A percentile compares a stretch with the other conserved stretches of the same genome.
These are phyloP conservation scores for Plutomurus gul DNA, from an alignment of 1,140 invertebrate genomes.

Conservation along the genomic window DNA sequence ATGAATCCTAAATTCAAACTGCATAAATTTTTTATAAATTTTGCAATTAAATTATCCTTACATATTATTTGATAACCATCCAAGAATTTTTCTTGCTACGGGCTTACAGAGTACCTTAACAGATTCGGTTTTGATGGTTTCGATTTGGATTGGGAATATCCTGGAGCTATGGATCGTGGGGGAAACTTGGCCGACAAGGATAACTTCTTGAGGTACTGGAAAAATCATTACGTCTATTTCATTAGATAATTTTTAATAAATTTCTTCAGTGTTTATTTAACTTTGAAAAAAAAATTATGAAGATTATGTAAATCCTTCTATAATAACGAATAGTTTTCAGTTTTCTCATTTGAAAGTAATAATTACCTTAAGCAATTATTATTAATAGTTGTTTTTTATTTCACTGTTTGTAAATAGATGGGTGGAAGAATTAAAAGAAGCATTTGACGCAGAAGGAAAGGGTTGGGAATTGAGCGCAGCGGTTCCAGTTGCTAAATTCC, in stretches of 20 bases:
- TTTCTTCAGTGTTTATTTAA: background rate
- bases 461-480: constrained; percentile 57
- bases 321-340: too few species aligned
- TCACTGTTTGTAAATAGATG: too few species aligned
- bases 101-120: constrained; percentile 54
- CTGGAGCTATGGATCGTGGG: constrained; percentile 56
- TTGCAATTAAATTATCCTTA: background rate
- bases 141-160: constrained; percentile 60
- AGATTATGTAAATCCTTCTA: too few species aligned
- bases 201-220: constrained; percentile 47
- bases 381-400: too few species aligned
- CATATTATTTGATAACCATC: background rate
- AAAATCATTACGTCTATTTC: background rate
- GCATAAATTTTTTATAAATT: background rate
- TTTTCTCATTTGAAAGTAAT: too few species aligned
- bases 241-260: background rate
- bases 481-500: constrained; percentile 58
- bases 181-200: constrained; percentile 58
- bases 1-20: constrained; percentile 1
- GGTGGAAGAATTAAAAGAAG: constrained; percentile 57
- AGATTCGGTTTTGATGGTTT: constrained; percentile 59
- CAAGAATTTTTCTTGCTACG: background rate
- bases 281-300: too few species aligned
- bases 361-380: too few species aligned
- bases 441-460: constrained; percentile 55